These are phyloP conservation scores for Chionomys nivalis DNA, from an alignment of 2,113 vertebrate genomes.

Conservation along the genomic window DNA sequence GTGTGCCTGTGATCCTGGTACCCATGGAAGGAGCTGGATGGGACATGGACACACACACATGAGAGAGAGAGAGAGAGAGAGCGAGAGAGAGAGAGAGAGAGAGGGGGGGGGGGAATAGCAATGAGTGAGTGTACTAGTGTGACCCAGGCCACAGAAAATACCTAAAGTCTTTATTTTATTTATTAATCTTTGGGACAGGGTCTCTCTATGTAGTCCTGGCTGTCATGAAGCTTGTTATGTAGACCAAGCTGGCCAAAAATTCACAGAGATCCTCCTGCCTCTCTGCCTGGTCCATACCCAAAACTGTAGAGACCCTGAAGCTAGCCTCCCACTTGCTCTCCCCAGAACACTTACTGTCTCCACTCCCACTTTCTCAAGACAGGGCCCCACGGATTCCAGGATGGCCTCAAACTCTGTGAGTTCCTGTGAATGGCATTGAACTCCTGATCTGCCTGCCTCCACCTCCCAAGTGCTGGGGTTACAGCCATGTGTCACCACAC, in stretches of 20 bases:
- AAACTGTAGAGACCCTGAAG: neutral
- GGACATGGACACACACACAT: neutral
- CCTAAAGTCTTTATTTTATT: neutral
- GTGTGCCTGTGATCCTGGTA: neutral
- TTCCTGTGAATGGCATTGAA: neutral
- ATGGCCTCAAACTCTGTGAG: neutral
- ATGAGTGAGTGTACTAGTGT: accelerated
- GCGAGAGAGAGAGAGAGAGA: too few species aligned
- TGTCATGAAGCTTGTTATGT: neutral
- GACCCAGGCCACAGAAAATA: neutral
- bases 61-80: too few species aligned
- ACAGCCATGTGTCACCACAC: neutral
- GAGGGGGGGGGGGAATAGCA: too few species aligned
- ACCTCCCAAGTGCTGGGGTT: neutral
- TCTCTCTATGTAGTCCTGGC: neutral
- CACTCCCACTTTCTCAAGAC: neutral
- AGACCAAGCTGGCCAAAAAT: neutral
- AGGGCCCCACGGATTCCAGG: neutral
- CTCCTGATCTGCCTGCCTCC: neutral
- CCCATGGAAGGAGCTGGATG: neutral
- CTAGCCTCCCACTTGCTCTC: neutral
- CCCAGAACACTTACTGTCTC: too few species aligned
- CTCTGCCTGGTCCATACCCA: neutral
- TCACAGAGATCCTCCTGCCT: neutral
- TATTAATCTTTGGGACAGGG: neutral